Base-by-base conservation (phyloP, 2,888 invertebrate species). In the Apamea sordens region DNA sequence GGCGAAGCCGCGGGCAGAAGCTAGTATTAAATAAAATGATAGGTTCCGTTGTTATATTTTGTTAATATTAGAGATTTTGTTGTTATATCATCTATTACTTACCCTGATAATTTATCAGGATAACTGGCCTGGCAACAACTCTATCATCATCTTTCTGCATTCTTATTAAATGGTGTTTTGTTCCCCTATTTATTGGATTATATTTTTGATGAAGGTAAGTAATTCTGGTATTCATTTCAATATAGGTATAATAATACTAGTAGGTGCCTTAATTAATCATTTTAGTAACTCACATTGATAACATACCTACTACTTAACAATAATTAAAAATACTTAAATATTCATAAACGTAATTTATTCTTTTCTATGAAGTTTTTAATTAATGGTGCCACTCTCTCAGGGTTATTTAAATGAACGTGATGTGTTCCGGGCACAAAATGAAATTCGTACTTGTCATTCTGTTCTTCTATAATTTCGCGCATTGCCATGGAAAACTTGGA, bases 351-450 rank as follows among this genome's bases (percentile, higher is more conserved):
- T 83, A 94, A 94, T 74, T 94, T 94, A 89, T 95, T 85, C 83
- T 94, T 94, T 86, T 92, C 84, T 75, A 98, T 94, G 91, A 98
- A 98, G 3, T 97, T 94, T 86, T 97, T 95, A 41, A 98, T 96
- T 65, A 97, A 91, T 6, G 97, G 96, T 1, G 97, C 97, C 36
- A 98, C 94, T 83, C 91, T 92, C 90, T 97, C 97, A 3, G 98
- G 98, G 86, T 97, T 95, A 86, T 97, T 98, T 80, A 98, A 96
- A 95, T 98, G 98, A 24, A 98, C 96, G 92, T 98, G 98, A 94
- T 98, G 98, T 6, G 97, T 97, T 0, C 98, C 98, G 21, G 97
- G 97, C 1, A 98, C 94, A 82, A 97, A 96, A 78, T 97, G 97
- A 83, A 96, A 97, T 90, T 97, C 97, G 88, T 97, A 98, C 71